These are phyloP conservation scores for Subanguina moxae DNA, from an alignment of 1,140 invertebrate genomes.

Conservation along the genomic window DNA sequence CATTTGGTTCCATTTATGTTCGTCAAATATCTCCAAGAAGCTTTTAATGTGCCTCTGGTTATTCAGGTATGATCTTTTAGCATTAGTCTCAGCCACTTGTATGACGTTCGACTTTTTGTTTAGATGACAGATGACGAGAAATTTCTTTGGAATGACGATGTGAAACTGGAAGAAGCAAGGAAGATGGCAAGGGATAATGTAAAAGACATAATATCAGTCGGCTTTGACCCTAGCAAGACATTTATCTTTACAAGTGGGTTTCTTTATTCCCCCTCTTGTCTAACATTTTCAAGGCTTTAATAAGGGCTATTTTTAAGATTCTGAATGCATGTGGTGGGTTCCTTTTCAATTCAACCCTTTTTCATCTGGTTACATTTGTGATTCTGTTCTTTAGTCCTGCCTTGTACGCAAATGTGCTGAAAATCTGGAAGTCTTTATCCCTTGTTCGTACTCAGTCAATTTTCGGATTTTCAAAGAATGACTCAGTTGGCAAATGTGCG, in stretches of 20 bases:
- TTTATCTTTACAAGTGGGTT: constrained; percentile 78
- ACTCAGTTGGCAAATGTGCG: constrained; percentile 87
- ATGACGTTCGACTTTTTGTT: constrained; percentile 20
- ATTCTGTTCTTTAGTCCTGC: constrained; percentile 64
- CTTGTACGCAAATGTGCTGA: constrained; percentile 85
- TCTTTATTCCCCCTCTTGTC: too few relatives aligned
- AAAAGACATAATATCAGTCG: constrained; percentile 95
- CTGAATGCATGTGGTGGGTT: constrained; percentile 82
- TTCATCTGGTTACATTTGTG: neutral
- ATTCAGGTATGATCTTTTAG: constrained; percentile 41
- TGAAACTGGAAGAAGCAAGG: constrained; percentile 81
- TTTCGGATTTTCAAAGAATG: constrained; percentile 92
- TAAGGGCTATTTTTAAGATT: constrained; percentile 65
- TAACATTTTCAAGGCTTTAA: too few relatives aligned
- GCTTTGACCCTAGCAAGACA: constrained; percentile 90
- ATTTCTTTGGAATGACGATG: constrained; percentile 83
- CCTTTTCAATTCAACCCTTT: constrained; percentile 34
- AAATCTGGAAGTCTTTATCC: constrained; percentile 85
- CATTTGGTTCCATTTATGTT: constrained; percentile 95
- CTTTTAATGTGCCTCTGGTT: constrained; percentile 86
- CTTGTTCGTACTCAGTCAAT: constrained; percentile 87
- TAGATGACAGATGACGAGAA: constrained; percentile 99
- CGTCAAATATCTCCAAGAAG: constrained; percentile 94
- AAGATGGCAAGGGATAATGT: constrained; percentile 82
- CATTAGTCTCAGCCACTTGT: constrained; percentile 6